These are phyloP conservation scores for Bombus confusus DNA, from an alignment of 1,140 invertebrate species.

Conservation along the genomic window DNA sequence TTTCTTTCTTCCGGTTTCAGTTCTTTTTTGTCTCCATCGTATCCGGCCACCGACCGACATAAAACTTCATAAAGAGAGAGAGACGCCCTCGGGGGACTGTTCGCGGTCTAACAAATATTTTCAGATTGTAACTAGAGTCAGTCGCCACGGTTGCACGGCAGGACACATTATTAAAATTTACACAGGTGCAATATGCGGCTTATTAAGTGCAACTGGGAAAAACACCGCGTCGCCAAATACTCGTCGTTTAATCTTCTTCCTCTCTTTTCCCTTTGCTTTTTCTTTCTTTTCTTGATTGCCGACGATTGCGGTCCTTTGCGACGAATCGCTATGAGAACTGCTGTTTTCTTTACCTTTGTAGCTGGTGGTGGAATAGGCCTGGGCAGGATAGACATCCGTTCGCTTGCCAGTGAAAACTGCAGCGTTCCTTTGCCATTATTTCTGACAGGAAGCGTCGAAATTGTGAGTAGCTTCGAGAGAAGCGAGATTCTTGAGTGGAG, in stretches of 20 bases:
- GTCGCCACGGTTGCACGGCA: conserved; percentile 13
- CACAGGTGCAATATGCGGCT: conserved; percentile 38
- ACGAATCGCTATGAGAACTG: conserved; percentile 6
- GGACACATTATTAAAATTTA: conserved; percentile 65
- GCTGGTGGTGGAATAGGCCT: conserved; percentile 21
- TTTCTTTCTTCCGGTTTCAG: neutral
- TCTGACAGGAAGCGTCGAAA: neutral
- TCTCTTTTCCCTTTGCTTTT: neutral
- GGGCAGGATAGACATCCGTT: conserved; percentile 1
- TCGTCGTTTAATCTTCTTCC: neutral
- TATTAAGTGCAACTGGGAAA: conserved; percentile 48
- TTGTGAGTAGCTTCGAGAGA: neutral
- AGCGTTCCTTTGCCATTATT: neutral
- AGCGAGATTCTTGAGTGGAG: neutral
- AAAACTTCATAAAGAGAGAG: conserved; percentile 69
- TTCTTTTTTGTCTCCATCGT: conserved; percentile 3
- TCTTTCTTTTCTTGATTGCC: too few species aligned
- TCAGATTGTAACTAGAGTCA: conserved; percentile 53
- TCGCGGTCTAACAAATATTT: conserved; percentile 66
- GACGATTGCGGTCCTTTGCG: neutral
- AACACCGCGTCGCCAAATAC: conserved; percentile 27
- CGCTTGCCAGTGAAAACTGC: neutral
- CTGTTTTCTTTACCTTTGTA: conserved; percentile 17
- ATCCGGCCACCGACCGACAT: conserved; percentile 50
- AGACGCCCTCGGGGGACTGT: conserved; percentile 55